Evolutionary conservation across 2,797 vertebrate genomes (phyloP).

Genomic region (Amblyopsis hoosieri): DNA sequence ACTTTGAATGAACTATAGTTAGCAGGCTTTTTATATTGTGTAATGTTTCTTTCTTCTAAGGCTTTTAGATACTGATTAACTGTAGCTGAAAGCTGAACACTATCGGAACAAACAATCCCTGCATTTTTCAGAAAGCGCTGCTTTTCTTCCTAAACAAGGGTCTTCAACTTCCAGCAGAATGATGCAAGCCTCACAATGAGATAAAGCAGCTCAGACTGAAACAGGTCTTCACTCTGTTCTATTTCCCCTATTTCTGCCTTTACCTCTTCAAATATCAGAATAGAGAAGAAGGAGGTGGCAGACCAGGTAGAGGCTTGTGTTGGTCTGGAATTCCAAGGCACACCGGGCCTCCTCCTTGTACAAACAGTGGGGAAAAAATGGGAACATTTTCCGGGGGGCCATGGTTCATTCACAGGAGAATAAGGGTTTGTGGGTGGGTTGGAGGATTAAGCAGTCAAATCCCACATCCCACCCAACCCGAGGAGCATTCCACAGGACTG

Average conservation of each 20-base stretch:
- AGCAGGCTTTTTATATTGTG: conserved; percentile 7
- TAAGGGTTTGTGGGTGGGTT: neutral
- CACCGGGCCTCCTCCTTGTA: conserved; percentile 68
- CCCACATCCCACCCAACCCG: conserved; percentile 65
- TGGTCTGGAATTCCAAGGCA: conserved; percentile 59
- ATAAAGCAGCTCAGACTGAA: conserved; percentile 17
- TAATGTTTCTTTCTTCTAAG: conserved; percentile 17
- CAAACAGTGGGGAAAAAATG: conserved; percentile 65
- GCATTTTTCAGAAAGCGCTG: conserved; percentile 15
- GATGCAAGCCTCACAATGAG: conserved; percentile 5
- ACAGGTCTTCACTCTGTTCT: conserved; percentile 20
- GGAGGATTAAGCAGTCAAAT: conserved; percentile 47
- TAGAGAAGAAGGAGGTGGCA: conserved; percentile 34
- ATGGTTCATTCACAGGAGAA: conserved; percentile 30
- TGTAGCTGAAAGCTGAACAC: conserved; percentile 11
- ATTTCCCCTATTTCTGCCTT: conserved; percentile 54
- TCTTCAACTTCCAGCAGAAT: conserved; percentile 18
- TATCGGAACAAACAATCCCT: conserved; percentile 19
- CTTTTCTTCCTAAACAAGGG: conserved; percentile 18
- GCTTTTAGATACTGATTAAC: conserved; percentile 45
- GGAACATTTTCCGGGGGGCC: conserved; percentile 39
- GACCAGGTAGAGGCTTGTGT: conserved; percentile 55
- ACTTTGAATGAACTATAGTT: conserved; percentile 32
- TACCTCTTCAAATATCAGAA: conserved; percentile 57
- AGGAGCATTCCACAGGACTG: conserved; percentile 62